Evolutionary conservation across 2,888 invertebrate species (phyloP), one percentile per base, ranked within the genome.

Genomic region (Romanomermis culicivorax): DNA sequence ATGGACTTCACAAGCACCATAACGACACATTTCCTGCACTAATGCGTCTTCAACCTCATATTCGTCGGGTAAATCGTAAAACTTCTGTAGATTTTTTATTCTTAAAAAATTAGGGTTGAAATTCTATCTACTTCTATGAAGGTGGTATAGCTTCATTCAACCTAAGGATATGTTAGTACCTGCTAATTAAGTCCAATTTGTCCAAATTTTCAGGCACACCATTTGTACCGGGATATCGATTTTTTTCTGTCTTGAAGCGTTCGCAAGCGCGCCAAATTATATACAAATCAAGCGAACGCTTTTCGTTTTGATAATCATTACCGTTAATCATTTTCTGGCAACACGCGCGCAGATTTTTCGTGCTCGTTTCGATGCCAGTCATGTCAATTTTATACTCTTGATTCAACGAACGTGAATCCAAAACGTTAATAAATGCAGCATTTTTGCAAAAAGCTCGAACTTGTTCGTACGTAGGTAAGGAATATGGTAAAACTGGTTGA

Each of bases 1-100:
- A 71, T 95, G 95, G 57, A 95, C 74, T 72, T 97, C 93, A 11
- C 85, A 80, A 11, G 87, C 91, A 14, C 93, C 95, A 72, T 86
- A 93, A 30, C 91, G 79, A 60, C 71, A 71, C 58, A 65, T 56
- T 56, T 64, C 64, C 20, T 58, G 56, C 25, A 65, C 26, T 23
- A 45, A 23, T n/a, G 7, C 47, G 47, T 11, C 11, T 45, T 45
- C 7, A 23, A 7, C 17, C 23, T 7, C 47, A 45, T 45, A 11
- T 7, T 45, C 47, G 23, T 45, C 47, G 7, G 36, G 36, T 36
- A 36, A n/a, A 7, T 48, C 11, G n/a, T 23, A 11, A n/a, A 11
- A 7, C 14, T 48, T 48, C 48, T 7, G 11, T 7, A 48, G 23
- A 14, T 48, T n/a, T 14, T 23, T 24, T n/a, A 48, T n/a, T 23